These are phyloP conservation scores for Liasis olivaceus DNA, from an alignment of 2,797 vertebrate genomes.

Conservation along the genomic window DNA sequence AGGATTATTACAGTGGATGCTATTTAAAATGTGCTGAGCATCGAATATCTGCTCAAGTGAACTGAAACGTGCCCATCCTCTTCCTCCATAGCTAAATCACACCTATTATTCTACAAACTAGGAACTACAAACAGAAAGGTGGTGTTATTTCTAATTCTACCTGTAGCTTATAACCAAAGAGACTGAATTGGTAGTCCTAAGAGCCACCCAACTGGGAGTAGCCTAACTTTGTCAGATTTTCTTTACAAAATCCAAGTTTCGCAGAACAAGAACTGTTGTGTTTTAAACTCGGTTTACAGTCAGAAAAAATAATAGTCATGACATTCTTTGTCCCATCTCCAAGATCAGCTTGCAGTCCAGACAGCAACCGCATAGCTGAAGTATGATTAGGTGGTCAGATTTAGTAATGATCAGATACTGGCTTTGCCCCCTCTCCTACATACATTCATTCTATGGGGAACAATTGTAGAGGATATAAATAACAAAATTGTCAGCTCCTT, in stretches of 20 bases:
- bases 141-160: not conserved
- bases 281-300: not conserved
- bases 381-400: not conserved
- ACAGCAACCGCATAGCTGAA: not conserved
- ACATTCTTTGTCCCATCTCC: not conserved
- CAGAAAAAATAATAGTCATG: not conserved
- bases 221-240: not conserved
- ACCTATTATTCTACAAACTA: not conserved
- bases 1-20: not conserved
- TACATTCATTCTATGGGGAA: not conserved
- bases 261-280: not conserved
- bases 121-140: not conserved
- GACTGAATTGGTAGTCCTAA: not conserved
- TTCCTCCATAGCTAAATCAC: not conserved
- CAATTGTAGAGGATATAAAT: not conserved
- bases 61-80: not conserved
- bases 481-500: not conserved
- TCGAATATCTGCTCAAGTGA: not conserved
- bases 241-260: not conserved
- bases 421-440: not conserved
- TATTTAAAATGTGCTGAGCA: not conserved
- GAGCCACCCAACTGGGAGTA: not conserved
- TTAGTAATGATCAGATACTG: not conserved
- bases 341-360: not conserved
- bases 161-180: not conserved